Conservation (phyloP, 2,113 vertebrate genomes). For the Phoxinus phoxinus region DNA sequence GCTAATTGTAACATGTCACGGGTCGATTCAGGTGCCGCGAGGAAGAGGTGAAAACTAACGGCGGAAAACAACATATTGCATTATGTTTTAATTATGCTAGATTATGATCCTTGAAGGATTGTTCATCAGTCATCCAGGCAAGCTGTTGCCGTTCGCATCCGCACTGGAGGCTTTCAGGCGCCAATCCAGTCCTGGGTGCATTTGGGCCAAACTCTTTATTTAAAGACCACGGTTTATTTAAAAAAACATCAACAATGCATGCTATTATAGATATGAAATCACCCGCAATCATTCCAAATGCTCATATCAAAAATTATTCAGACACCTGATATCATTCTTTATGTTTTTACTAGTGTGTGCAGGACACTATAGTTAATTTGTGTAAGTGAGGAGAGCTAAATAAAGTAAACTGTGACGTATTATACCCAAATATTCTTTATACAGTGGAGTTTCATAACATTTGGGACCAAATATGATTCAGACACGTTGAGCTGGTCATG, state of each 20-base stretch:
- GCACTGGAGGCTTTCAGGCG: constrained; percentile 34
- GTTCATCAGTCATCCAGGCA: constrained; percentile 36
- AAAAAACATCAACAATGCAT: neutral
- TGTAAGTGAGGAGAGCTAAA: too few relatives aligned
- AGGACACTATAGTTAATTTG: too few relatives aligned
- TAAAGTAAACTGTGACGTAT: too few relatives aligned
- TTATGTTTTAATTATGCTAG: constrained; percentile 52
- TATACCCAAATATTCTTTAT: too few relatives aligned
- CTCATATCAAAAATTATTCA: too few relatives aligned
- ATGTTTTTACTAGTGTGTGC: too few relatives aligned
- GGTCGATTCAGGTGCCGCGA: constrained; percentile 28
- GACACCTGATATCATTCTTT: too few relatives aligned
- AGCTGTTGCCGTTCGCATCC: constrained; percentile 10
- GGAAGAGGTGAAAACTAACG: constrained; percentile 12
- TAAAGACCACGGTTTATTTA: neutral
- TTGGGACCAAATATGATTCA: too few relatives aligned
- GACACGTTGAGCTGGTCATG: too few relatives aligned
- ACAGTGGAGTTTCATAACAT: too few relatives aligned
- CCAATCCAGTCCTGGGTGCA: constrained; percentile 25
- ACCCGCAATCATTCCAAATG: too few relatives aligned
- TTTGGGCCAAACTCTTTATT: constrained; percentile 4
- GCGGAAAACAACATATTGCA: constrained; percentile 15
- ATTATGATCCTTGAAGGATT: constrained; percentile 45
- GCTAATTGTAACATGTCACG: constrained; percentile 19
- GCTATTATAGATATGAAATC: neutral